Evolutionary conservation across 2,113 vertebrate genomes (phyloP), one percentile per base, ranked within the genome.

Genomic region (Takifugu bimaculatus): DNA sequence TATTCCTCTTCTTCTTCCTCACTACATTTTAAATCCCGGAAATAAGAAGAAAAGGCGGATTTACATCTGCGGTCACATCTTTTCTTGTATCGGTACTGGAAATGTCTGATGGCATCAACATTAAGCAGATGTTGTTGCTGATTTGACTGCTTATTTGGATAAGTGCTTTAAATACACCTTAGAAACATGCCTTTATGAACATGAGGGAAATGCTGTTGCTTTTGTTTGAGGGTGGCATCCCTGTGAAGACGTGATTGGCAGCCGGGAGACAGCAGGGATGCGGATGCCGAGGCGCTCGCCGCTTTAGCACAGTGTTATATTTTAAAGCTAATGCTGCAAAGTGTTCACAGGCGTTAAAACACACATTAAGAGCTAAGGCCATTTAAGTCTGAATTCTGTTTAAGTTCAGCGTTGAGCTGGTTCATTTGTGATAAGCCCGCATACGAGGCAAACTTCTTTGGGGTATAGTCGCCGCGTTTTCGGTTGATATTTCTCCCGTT

Each of bases 91-190:
- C 76, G 80, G 77, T 57, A 74, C 72, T 54, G 79, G 78, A 86
- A 50, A 89, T 83, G 84, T 85, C 79, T 88, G 78, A 60, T 50
- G 55, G 60, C 65, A 64, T 91, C 90, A 92, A 93, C 88, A 79
- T 86, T 86, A 88, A 84, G 85, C 81, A 90, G 86, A 92, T 88
- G 88, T 87, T 81, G 87, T 91, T 93, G 91, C 89, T 93, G 87
- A 95, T 94, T 95, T 96, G 93, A 94, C 93, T 96, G 80, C 92
- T 92, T 69, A 94, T 95, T 95, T 95, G 94, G 89, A 90, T 95
- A 91, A 67, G 70, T 75, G 76, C 87, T 86, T 83, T 72, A 78
- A 87, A 83, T 64, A 65, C 25, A 73, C 56, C 72, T 80, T 56
- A 15, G 43, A 86, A 84, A 85, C 79, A 79, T 83, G 81, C 75